Base-by-base conservation (phyloP, 2,113 vertebrate species). In the Mus spicilegus region DNA sequence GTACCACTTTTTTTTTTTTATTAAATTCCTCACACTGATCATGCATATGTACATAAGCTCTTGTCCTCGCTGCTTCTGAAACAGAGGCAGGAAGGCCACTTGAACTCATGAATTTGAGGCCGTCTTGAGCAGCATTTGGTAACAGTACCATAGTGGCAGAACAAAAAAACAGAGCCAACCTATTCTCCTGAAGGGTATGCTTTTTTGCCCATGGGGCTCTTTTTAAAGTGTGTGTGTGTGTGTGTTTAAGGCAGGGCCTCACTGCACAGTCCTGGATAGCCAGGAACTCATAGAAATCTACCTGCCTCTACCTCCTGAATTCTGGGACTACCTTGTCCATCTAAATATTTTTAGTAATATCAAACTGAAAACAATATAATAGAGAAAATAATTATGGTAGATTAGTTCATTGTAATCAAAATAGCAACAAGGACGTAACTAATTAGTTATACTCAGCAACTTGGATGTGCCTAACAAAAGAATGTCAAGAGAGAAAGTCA, bases 281-380 rank as follows among this genome's bases (percentile, higher is more conserved):
- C 1, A 2, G 24, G 56, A 84, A 42, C 80, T 84, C 80, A 61
- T 13, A 63, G n/a, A 84, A 39, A 42, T 63, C 58, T 63, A 19
- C 81, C 24, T 30, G 58, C n/a, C 13, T 84, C 81, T 84, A 61
- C 14, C 26, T 84, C 58, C 58, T 63, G 58, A 63, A 30, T 42
- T 24, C 58, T 63, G 58, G 81, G 58, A 63, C 63, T 84, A 63
- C 81, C 81, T 63, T 17, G 58, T 63, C 58, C 58, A 84, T 4
- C 58, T 56, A 56, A 95, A 72, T 73, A 36, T 75, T 67, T 86
- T 93, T 94, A 75, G 84, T 56, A 76, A 95, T 58, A n/a, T 54
- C 39, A 89, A 92, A 95, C 5, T 65, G 28, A 84, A 78, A 88
- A 67, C 17, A 89, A 82, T 0, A 6, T 9, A 95, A 54, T 42